A percentile compares a stretch with the other conserved stretches of the same genome.
Conservation (phyloP, 2,113 vertebrate genomes). For the Hemiscyllium ocellatum region DNA sequence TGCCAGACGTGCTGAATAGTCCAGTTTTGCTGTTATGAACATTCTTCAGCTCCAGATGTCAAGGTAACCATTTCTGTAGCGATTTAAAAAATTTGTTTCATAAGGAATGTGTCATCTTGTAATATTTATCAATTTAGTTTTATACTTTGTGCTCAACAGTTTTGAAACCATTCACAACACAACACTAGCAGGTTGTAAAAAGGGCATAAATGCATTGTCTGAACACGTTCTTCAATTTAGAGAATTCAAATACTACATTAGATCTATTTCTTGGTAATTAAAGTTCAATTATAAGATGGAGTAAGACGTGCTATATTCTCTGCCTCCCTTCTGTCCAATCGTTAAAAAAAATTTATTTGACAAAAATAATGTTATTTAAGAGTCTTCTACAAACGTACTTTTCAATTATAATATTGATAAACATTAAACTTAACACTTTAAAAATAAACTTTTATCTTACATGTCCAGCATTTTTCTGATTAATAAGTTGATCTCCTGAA, state of each 20-base stretch:
- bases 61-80: neutral
- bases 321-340: neutral
- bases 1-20: neutral
- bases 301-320: neutral
- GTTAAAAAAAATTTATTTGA: neutral
- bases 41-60: neutral
- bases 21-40: neutral
- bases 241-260: neutral
- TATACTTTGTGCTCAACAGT: too few species aligned
- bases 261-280: neutral
- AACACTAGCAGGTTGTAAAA: neutral
- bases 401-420: neutral
- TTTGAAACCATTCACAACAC: neutral
- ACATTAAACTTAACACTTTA: neutral
- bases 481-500: conserved; percentile 84
- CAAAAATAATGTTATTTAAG: neutral
- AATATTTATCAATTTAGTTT: neutral
- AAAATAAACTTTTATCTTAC: conserved; percentile 52
- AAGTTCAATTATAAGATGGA: neutral
- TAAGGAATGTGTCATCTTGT: neutral
- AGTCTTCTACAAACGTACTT: neutral
- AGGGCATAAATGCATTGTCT: neutral
- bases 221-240: neutral
- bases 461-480: conserved; percentile 83
- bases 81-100: neutral